Evolutionary conservation across 2,888 invertebrate species (phyloP), one percentile per base, ranked within the genome.

Genomic region (Falcaria lacertinaria): DNA sequence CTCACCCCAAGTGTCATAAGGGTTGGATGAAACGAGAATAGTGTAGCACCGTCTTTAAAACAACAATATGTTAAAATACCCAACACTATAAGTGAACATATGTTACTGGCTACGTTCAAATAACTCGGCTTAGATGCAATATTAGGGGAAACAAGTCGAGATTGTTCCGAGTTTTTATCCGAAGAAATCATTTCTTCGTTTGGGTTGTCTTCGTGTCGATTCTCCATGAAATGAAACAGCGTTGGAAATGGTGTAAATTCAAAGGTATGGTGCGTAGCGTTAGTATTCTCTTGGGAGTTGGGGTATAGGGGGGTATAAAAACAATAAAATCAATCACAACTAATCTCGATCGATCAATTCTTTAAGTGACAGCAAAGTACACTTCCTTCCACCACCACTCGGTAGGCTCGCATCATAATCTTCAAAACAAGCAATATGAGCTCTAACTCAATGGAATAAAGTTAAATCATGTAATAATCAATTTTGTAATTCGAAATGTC

Each of bases 1-100:
- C 88, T 83, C 74, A 90, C 90, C 64, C 89, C 90, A 15, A 88
- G 47, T 33, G 84, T 64, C 89, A 90, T 89, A 15, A 88, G 60
- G 42, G 68, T 79, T 14, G 90, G 90, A 64, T 90, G 90, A 62
- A 89, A 89, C 11, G 90, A 79, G 63, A 90, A 90, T 35, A 90
- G 61, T 3, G 71, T 45, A 11, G 69, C 72, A 1, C 72, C 83
- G 57, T 80, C 61, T 41, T 60, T 68, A 48, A 88, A 85, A 54
- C 81, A 80, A 50, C 81, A 81, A 43, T 81, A 88, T 33, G 58
- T 43, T 22, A 89, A 75, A 35, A 86, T 75, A 15, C 74, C 76
- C 33, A 80, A 49, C 49, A 86, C 77, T 39, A 80, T 45, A 7
- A 84, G 15, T 4, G 79, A 78, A 55, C 83, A 80, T 40, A 80